phyloP scores from a whole-genome alignment of 2,797 vertebrate species.

The Thripadectes ignobilis region DNA sequence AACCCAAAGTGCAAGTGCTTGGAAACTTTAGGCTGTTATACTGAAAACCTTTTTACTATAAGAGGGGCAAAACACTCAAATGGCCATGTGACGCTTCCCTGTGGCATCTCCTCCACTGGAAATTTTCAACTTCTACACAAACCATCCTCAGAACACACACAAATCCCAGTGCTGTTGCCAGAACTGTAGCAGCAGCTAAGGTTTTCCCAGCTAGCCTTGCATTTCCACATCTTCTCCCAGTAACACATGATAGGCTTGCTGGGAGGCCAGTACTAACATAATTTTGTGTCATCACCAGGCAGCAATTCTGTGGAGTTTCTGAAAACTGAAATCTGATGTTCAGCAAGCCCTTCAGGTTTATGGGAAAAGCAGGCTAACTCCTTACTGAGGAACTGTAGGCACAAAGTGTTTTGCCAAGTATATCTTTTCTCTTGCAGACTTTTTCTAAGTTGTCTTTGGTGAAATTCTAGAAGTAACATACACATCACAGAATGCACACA shows the following conservation, averaged over 20 bases:
- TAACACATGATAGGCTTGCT: neutral
- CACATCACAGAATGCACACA: neutral
- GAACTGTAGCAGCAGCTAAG: neutral
- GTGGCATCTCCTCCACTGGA: neutral
- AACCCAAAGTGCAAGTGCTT: neutral
- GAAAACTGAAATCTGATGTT: neutral
- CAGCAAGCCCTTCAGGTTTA: fast-evolving
- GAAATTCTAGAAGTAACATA: neutral
- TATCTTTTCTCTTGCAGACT: neutral
- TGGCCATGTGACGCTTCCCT: neutral
- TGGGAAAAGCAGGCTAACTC: neutral
- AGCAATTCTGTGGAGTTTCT: neutral
- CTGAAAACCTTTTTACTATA: neutral
- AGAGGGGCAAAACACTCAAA: neutral
- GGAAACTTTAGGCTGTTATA: neutral
- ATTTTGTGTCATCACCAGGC: neutral
- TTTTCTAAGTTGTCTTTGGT: neutral
- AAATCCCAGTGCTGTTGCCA: neutral
- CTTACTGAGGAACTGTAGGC: neutral
- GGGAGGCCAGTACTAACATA: neutral
- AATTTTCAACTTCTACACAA: neutral
- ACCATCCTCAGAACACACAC: fast-evolving
- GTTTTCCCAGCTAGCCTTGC: neutral
- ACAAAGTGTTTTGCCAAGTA: neutral
- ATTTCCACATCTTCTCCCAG: neutral